A percentile compares a stretch with the other conserved stretches of the same genome.
phyloP scores from a whole-genome alignment of 2,888 invertebrate genomes.

The Ecdyonurus torrentis region DNA sequence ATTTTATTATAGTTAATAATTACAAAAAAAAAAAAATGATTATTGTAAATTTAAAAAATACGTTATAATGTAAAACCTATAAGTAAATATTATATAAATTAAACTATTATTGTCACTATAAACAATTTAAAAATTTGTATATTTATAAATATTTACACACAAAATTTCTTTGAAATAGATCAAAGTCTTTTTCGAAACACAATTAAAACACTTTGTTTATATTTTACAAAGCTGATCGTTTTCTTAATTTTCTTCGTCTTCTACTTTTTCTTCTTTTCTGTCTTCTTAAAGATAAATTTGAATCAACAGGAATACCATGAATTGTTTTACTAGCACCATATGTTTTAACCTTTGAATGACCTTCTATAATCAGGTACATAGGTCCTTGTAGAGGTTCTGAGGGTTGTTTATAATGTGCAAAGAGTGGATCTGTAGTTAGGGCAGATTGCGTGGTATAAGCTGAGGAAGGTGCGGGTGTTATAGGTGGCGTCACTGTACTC shows the following conservation, averaged over 20 bases:
- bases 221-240: neutral
- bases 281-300: conserved; percentile 17
- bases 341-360: conserved; percentile 72
- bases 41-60: neutral
- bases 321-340: conserved; percentile 39
- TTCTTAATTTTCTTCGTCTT: neutral
- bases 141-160: neutral
- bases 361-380: conserved; percentile 65
- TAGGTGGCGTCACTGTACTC: conserved; percentile 16
- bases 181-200: too few relatives aligned
- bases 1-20: neutral
- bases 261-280: neutral
- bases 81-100: neutral
- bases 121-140: too few relatives aligned
- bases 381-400: conserved; percentile 41
- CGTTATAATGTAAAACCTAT: neutral
- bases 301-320: conserved; percentile 28
- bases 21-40: neutral
- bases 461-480: conserved; percentile 26
- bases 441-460: conserved; percentile 33
- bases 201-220: too few relatives aligned
- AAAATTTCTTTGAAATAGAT: neutral
- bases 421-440: conserved; percentile 40
- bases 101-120: too few relatives aligned
- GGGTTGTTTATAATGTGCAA: conserved; percentile 43